Conservation (phyloP, 2,888 invertebrate species). For the Tetrapedia diversipes region DNA sequence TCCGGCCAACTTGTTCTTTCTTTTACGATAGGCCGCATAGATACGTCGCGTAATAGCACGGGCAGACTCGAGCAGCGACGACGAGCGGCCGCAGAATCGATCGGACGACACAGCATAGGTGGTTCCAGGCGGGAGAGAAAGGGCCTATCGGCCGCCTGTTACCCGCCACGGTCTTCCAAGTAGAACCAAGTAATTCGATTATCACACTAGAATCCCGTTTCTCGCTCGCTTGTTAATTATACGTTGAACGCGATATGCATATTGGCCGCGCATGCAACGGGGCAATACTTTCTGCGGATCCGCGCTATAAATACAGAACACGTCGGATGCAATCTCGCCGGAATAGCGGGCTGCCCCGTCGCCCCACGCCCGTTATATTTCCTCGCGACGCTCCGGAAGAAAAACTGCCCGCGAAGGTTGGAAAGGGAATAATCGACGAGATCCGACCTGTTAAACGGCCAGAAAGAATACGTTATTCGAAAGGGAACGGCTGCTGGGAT, state of each 20-base stretch:
- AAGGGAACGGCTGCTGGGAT: too few species aligned
- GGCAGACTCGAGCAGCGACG: constrained; percentile 17
- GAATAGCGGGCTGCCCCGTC: constrained; percentile 15
- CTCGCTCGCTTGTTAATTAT: constrained; percentile 41
- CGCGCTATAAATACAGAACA: constrained; percentile 28
- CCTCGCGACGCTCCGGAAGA: neutral
- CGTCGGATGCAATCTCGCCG: constrained; percentile 33
- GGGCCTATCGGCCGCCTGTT: constrained; percentile 28
- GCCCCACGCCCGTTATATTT: constrained; percentile 15
- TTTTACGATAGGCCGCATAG: constrained; percentile 59
- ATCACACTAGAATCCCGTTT: constrained; percentile 39
- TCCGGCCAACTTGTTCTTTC: constrained; percentile 50
- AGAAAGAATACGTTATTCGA: constrained; percentile 9
- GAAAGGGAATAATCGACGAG: neutral
- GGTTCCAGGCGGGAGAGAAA: too few species aligned
- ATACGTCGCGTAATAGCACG: constrained; percentile 57
- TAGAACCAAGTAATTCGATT: constrained; percentile 46
- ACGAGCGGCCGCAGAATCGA: constrained; percentile 54
- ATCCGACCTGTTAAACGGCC: constrained; percentile 1
- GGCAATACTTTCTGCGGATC: constrained; percentile 40
- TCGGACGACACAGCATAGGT: constrained; percentile 59
- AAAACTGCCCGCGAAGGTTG: neutral
- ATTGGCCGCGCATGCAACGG: constrained; percentile 35
- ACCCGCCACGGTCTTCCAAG: constrained; percentile 1
- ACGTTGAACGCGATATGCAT: constrained; percentile 36